Evolutionary conservation across 2,797 vertebrate genomes (phyloP).

Genomic region (Pterois miles): DNA sequence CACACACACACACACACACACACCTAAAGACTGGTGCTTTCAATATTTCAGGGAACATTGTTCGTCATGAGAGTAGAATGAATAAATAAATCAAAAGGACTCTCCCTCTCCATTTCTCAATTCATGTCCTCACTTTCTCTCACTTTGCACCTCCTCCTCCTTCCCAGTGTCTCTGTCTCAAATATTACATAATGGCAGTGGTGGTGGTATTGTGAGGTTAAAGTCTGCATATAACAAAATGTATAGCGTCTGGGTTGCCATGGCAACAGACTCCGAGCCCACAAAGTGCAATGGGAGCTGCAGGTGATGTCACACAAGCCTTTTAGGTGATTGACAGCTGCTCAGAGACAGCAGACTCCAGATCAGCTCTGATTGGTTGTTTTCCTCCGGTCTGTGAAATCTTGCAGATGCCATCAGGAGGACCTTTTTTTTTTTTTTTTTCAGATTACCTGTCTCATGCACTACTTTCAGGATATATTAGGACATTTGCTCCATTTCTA

Average conservation of each 20-base stretch:
- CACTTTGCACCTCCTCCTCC: slow-evolving; percentile 16
- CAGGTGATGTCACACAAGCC: slow-evolving; percentile 25
- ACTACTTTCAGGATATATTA: too few relatives aligned
- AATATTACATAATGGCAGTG: slow-evolving; percentile 39
- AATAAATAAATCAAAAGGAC: not conserved
- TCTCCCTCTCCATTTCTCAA: not conserved
- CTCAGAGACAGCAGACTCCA: too few relatives aligned
- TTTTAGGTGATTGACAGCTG: too few relatives aligned
- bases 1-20: slow-evolving; percentile 1
- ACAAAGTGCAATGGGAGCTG: slow-evolving; percentile 67
- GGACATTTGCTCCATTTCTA: too few relatives aligned
- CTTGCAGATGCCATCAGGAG: too few relatives aligned
- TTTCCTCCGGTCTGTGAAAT: too few relatives aligned
- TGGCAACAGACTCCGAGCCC: slow-evolving; percentile 61
- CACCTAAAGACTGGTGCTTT: not conserved
- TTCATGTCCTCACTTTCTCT: slow-evolving; percentile 1
- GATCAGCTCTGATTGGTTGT: too few relatives aligned
- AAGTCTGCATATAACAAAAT: slow-evolving; percentile 60
- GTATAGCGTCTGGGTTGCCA: slow-evolving; percentile 60
- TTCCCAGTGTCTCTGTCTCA: slow-evolving; percentile 8
- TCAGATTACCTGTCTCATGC: too few relatives aligned
- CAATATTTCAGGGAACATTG: not conserved
- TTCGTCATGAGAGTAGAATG: not conserved
- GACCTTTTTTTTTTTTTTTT: too few relatives aligned
- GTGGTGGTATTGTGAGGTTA: slow-evolving; percentile 45